Conservation (phyloP, 2,113 vertebrate species). For the Pachyramphus minor region DNA sequence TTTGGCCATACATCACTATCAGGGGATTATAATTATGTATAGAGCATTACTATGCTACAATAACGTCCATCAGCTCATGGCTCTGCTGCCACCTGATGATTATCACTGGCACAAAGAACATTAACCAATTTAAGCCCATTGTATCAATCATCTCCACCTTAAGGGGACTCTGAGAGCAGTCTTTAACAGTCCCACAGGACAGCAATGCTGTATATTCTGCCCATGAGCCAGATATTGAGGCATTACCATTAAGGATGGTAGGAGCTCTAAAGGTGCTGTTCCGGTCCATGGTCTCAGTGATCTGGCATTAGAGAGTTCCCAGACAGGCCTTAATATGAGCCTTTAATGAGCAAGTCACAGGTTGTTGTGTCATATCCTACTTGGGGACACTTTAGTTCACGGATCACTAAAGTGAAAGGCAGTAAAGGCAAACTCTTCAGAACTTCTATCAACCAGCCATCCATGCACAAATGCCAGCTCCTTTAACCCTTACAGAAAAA, state of each 20-base stretch:
- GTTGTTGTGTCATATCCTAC: neutral
- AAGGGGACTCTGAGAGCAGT: conserved; percentile 31
- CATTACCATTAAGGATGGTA: neutral
- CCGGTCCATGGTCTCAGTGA: neutral
- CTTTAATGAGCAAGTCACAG: neutral
- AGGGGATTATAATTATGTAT: neutral
- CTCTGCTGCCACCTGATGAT: neutral
- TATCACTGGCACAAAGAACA: conserved; percentile 5
- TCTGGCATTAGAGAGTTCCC: conserved; percentile 13
- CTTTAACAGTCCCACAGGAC: conserved; percentile 17
- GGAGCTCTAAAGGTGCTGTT: neutral
- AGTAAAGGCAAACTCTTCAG: neutral
- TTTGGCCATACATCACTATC: neutral
- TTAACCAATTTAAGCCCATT: conserved; percentile 9
- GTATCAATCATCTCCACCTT: conserved; percentile 30
- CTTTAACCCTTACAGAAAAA: neutral
- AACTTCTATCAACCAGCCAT: neutral
- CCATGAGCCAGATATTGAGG: conserved; percentile 11
- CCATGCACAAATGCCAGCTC: neutral
- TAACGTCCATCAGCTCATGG: neutral
- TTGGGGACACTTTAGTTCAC: conserved; percentile 8
- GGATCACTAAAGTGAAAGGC: conserved; percentile 1
- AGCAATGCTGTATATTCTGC: neutral
- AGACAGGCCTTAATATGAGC: conserved; percentile 2
- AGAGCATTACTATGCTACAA: neutral